A percentile compares a stretch with the other conserved stretches of the same genome.
Conservation (phyloP, 2,888 invertebrate genomes). For the Acanthosepion pharaonis region DNA sequence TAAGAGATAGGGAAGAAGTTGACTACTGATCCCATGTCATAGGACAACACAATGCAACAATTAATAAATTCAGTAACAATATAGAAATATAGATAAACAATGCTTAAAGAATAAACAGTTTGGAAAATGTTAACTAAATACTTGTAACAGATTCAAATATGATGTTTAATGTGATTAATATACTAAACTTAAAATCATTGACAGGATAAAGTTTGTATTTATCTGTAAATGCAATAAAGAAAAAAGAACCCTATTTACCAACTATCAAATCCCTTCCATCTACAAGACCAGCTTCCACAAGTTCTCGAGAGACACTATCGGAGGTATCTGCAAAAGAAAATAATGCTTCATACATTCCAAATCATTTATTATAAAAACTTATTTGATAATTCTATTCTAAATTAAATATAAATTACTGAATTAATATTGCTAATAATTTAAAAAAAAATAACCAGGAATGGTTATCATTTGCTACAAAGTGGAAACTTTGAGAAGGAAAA, state of each 20-base stretch:
- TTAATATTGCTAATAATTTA: background rate
- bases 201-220: background rate
- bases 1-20: too few relatives aligned
- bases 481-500: too few relatives aligned
- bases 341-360: background rate
- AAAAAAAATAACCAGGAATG: too few relatives aligned
- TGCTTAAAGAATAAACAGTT: background rate
- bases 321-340: conserved; percentile 76
- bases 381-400: background rate
- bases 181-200: background rate
- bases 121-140: background rate
- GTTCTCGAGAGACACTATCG: conserved; percentile 93
- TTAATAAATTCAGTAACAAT: background rate
- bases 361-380: background rate
- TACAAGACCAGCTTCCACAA: conserved; percentile 95
- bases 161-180: background rate
- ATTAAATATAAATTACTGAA: background rate
- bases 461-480: too few relatives aligned
- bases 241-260: conserved; percentile 63
- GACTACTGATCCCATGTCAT: too few relatives aligned
- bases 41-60: too few relatives aligned
- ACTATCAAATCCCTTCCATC: conserved; percentile 91
- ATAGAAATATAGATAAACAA: background rate
- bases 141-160: background rate
- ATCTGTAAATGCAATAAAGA: background rate